phyloP scores from a whole-genome alignment of 2,113 vertebrate species.

The rat (Rattus norvegicus) region GRCr8 NC_086019.1:140082001-140082500 shows the following conservation, averaged over 20 bases:
- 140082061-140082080: background rate
- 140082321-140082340: background rate
- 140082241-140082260: background rate
- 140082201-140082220: background rate
- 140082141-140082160: background rate
- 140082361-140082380: background rate
- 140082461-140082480: background rate
- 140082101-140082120: background rate
- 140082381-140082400: background rate
- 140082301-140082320: background rate
- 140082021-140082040: background rate
- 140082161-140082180: no score
- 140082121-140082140: background rate
- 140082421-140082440: background rate
- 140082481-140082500: background rate
- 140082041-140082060: background rate
- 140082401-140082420: background rate
- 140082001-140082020: background rate
- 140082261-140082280: background rate
- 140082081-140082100: rapidly evolving
- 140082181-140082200: background rate
- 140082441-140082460: background rate
- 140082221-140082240: background rate
- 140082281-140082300: background rate
- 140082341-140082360: background rate